These are phyloP conservation scores for Sarcophaga carnaria DNA, from an alignment of 2,888 invertebrate species.

Conservation along the genomic window DNA sequence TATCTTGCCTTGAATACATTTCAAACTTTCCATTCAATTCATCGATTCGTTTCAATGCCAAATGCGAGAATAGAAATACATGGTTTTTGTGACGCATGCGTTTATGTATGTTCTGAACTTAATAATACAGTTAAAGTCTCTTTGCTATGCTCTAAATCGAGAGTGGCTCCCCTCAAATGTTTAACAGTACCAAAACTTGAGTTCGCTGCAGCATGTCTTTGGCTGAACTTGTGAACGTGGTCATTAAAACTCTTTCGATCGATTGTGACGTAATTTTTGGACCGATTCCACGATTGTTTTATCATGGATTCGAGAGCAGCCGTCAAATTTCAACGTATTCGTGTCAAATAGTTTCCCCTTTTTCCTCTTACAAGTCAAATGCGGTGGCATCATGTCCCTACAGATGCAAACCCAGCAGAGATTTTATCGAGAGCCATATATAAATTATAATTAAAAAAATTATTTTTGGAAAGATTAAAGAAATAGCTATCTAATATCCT, in stretches of 20 bases:
- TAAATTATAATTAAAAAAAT: too few species aligned
- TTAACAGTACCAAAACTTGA: not conserved
- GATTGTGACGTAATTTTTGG: constrained; percentile 54
- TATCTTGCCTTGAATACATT: too few species aligned
- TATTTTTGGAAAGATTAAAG: too few species aligned
- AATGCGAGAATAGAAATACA: constrained; percentile 35
- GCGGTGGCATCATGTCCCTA: constrained; percentile 58
- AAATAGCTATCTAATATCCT: too few species aligned
- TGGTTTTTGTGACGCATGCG: constrained; percentile 47
- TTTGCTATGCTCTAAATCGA: constrained; percentile 54
- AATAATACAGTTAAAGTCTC: not conserved
- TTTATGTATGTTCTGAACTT: constrained; percentile 42
- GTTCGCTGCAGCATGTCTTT: not conserved
- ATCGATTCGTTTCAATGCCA: not conserved
- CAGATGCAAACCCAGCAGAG: constrained; percentile 46
- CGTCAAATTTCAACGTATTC: constrained; percentile 57
- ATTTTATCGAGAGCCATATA: constrained; percentile 42
- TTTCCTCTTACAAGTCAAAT: constrained; percentile 45
- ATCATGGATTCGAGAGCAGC: constrained; percentile 53
- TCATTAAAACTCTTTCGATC: constrained; percentile 32
- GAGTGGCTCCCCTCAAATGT: constrained; percentile 29
- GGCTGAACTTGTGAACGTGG: constrained; percentile 6
- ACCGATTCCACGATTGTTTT: constrained; percentile 53
- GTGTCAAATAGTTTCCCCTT: constrained; percentile 39
- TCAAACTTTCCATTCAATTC: constrained; percentile 42